Percentiles rank a stretch among this genome's conserved stretches.
Conservation (phyloP, 2,888 invertebrate species). For the Trypoxylon attenuatum region DNA sequence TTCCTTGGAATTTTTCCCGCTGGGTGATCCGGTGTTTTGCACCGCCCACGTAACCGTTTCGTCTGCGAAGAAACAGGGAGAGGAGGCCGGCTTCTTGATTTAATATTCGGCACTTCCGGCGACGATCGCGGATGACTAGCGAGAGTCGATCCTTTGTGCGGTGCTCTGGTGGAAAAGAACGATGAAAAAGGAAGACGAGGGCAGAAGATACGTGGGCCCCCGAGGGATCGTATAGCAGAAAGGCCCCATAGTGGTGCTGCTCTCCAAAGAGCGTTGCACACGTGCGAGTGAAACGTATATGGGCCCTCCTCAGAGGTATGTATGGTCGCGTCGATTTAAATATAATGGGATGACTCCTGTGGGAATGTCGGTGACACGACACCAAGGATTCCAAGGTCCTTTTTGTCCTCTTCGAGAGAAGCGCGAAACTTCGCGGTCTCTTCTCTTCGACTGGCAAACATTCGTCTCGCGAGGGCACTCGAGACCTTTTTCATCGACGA, state of each 20-base stretch:
- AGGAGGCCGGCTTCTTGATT: slow-evolving; percentile 5
- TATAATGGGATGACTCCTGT: slow-evolving; percentile 64
- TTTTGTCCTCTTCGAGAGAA: slow-evolving; percentile 43
- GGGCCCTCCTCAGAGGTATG: slow-evolving; percentile 26
- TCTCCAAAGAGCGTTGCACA: background rate
- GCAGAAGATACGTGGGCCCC: slow-evolving; percentile 3
- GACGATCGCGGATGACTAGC: slow-evolving; percentile 35
- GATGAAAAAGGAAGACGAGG: slow-evolving; percentile 8
- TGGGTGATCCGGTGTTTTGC: too few relatives aligned
- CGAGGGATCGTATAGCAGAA: background rate
- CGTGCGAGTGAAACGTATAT: slow-evolving; percentile 16
- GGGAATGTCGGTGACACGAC: slow-evolving; percentile 55
- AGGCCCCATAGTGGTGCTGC: background rate
- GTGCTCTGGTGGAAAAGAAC: background rate
- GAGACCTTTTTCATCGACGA: slow-evolving; percentile 15
- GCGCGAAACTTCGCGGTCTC: background rate
- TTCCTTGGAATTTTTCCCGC: background rate
- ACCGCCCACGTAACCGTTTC: background rate
- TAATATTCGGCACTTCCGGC: slow-evolving; percentile 34
- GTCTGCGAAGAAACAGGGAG: slow-evolving; percentile 10
- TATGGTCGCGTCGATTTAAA: slow-evolving; percentile 60
- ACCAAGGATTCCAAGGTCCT: slow-evolving; percentile 55
- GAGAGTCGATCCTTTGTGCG: slow-evolving; percentile 25
- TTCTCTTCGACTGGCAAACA: slow-evolving; percentile 28
- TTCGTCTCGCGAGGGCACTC: slow-evolving; percentile 33